phyloP scores from a whole-genome alignment of 1,140 invertebrate genomes.

The Leptoteleia sp. region DNA sequence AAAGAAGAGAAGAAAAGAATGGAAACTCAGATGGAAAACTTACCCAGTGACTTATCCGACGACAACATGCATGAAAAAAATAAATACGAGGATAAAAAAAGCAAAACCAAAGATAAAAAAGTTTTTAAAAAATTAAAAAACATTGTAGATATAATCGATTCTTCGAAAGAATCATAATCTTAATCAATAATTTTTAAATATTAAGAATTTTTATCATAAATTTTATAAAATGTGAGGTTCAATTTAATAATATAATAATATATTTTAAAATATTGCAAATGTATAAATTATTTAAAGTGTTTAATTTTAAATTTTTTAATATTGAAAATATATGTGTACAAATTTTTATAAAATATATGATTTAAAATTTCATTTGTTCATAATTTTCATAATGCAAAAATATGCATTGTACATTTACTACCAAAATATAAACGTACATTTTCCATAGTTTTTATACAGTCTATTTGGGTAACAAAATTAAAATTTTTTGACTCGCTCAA shows the following conservation, averaged over 20 bases:
- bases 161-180: constrained; percentile 4
- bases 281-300: background rate
- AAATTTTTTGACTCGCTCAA: too few relatives aligned
- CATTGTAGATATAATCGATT: constrained; percentile 6
- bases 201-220: background rate
- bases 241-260: background rate
- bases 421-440: too few relatives aligned
- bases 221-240: background rate
- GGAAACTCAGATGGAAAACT: constrained; percentile 7
- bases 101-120: constrained; percentile 3
- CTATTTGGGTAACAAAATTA: too few relatives aligned
- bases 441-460: too few relatives aligned
- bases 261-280: background rate
- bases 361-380: constrained; percentile 3
- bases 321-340: too few relatives aligned
- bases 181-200: constrained; percentile 4
- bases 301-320: too few relatives aligned
- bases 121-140: constrained; percentile 5
- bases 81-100: constrained; percentile 3
- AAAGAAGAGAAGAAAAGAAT: constrained; percentile 7
- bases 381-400: constrained; percentile 3
- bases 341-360: constrained; percentile 2
- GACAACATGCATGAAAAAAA: constrained; percentile 1
- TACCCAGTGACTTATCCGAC: constrained; percentile 11
- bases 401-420: too few relatives aligned